These are phyloP conservation scores for Aurelia aurita DNA, from an alignment of 30 jellyfish, hydroid and myxozoan genomes.

Conservation along the genomic window DNA sequence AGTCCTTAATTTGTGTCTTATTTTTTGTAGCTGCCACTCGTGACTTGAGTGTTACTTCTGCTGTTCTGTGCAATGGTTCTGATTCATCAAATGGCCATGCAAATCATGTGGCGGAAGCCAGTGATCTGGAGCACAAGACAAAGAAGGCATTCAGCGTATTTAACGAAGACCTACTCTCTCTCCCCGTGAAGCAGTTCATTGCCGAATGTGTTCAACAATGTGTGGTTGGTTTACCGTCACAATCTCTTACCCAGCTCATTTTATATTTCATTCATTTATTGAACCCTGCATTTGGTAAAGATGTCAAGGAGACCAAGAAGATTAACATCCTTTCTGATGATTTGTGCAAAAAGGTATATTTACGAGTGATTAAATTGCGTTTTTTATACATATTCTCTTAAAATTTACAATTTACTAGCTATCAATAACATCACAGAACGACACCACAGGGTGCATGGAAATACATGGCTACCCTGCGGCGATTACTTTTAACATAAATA, in stretches of 20 bases:
- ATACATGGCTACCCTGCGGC: too few species aligned
- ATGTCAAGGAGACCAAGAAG: conserved; percentile 71
- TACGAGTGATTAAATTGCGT: too few species aligned
- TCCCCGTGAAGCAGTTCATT: conserved; percentile 91
- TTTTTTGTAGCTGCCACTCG: conserved; percentile 83
- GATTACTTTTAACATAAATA: too few species aligned
- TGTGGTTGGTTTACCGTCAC: conserved; percentile 89
- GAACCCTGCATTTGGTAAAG: conserved; percentile 74
- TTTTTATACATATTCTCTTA: too few species aligned
- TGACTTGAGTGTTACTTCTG: conserved; percentile 38
- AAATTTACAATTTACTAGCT: too few species aligned
- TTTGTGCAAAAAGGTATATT: conserved; percentile 82
- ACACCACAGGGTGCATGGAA: too few species aligned
- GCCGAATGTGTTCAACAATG: conserved; percentile 90
- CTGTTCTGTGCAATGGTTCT: conserved; percentile 46
- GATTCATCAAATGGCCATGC: background rate
- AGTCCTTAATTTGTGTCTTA: too few species aligned
- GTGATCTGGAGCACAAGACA: too few species aligned
- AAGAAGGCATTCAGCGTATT: conserved; percentile 57
- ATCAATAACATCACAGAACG: too few species aligned
- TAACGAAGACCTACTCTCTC: conserved; percentile 88
- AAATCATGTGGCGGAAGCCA: background rate
- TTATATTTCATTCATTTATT: conserved; percentile 56
- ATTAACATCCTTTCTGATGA: conserved; percentile 62
- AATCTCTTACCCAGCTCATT: conserved; percentile 71